Percentiles rank a stretch among this genome's conserved stretches.
Evolutionary conservation across 92 coral and sea anemone genomes (phyloP).

Genomic region (Zoanthus gigantus): DNA sequence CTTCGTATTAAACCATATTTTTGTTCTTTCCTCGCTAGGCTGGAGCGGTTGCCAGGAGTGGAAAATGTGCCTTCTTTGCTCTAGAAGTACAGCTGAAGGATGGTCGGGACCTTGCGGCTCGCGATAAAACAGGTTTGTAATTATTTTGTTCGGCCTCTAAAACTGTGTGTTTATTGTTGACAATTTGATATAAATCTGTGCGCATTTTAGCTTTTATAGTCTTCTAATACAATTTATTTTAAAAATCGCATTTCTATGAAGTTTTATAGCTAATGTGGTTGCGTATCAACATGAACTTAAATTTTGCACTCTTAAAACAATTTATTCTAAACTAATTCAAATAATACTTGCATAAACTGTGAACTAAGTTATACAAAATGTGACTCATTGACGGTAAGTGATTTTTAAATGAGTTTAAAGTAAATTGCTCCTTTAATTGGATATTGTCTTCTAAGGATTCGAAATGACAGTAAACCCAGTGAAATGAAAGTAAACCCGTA

Average conservation of each 20-base stretch:
- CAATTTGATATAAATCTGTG: neutral
- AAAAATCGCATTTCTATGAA: too few species aligned
- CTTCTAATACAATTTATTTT: too few species aligned
- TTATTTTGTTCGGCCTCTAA: neutral
- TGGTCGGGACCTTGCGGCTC: slow-evolving; percentile 97
- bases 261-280: too few species aligned
- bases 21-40: slow-evolving; percentile 65
- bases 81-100: slow-evolving; percentile 98
- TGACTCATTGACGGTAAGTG: neutral
- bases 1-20: slow-evolving; percentile 1
- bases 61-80: slow-evolving; percentile 99
- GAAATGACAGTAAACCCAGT: neutral
- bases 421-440: neutral
- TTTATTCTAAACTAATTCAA: too few species aligned
- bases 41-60: slow-evolving; percentile 97
- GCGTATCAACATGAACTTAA: too few species aligned
- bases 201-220: too few species aligned
- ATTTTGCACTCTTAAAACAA: too few species aligned
- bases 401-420: neutral
- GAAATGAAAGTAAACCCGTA: neutral
- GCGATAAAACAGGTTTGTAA: slow-evolving; percentile 94
- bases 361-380: too few species aligned
- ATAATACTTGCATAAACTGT: too few species aligned
- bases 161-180: neutral
- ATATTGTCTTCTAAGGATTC: too few species aligned